These are phyloP conservation scores for Rambutsinella grinnellia DNA, from an alignment of 2,888 invertebrate genomes.

Conservation along the genomic window DNA sequence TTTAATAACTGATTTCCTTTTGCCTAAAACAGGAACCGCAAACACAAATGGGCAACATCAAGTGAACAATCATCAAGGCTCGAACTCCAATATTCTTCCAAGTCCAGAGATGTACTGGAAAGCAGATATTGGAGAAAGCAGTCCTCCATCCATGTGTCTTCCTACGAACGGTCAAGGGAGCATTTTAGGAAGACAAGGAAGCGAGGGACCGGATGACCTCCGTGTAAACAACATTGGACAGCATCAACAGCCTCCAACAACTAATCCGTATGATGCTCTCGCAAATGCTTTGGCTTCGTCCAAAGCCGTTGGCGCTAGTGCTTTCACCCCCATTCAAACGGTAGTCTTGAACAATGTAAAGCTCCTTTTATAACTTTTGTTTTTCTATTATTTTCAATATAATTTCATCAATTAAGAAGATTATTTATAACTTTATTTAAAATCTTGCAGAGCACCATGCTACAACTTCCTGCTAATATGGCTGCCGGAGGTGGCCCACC, in stretches of 20 bases:
- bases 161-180: constrained; percentile 55
- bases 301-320: constrained; percentile 70
- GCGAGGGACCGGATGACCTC: constrained; percentile 66
- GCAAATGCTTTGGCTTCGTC: constrained; percentile 65
- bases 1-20: too few species aligned
- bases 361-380: constrained; percentile 43
- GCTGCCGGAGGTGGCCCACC: constrained; percentile 72
- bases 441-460: constrained; percentile 64
- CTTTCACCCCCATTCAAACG: constrained; percentile 90
- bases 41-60: constrained; percentile 63
- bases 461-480: constrained; percentile 77
- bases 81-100: constrained; percentile 62
- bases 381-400: constrained; percentile 35
- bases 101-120: constrained; percentile 66
- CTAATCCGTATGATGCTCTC: constrained; percentile 65
- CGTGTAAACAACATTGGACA: constrained; percentile 64
- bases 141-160: constrained; percentile 65
- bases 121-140: constrained; percentile 63
- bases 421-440: too few species aligned
- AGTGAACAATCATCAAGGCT: constrained; percentile 64
- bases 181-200: constrained; percentile 63
- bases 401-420: constrained; percentile 18
- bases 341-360: constrained; percentile 65
- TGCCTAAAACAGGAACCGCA: constrained; percentile 60
- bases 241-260: constrained; percentile 62